Evolutionary conservation across 30 jellyfish, hydroid and myxozoan species (phyloP), one percentile per base, ranked within the genome.

Genomic region (Morbakka virulenta): DNA sequence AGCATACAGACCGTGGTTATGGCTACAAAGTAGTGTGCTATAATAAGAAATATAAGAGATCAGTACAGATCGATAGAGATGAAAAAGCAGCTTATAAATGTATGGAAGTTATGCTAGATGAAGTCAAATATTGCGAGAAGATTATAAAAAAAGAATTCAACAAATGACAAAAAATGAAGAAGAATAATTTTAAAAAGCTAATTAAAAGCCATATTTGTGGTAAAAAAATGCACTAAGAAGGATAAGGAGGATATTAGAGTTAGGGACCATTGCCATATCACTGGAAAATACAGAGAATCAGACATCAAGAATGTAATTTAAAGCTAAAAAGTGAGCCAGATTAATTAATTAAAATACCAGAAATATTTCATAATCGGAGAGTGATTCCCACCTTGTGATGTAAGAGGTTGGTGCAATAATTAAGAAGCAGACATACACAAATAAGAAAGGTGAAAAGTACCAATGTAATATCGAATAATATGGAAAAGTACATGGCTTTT

Each of bases 271-370:
- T 51, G 63, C 30, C 93, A 81, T 31, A 36, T 81, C 28, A 68
- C 87, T 0, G 93, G 91, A 6, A 67, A 67, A 66, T 79, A 64
- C 91, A 41, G 83, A 52, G 84, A 83, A 27, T 62, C 91, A 2
- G 91, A 1, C 91, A 79, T 52, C 33, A 34, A 62, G 50, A 65
- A 34, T 79, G 91, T 32, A 79, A 79, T 51, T 69, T 79, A 32
- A 57, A 79, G 69, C 83, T 65, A 48, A 24, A 50, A 65, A 17
- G 67, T 27, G 34, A 69, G 20, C 72, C 80, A 1, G 64, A n/a
- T n/a, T n/a, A 81, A 70, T 36, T 52, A 24, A 32, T 81, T 33
- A 84, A 84, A 66, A 76, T 84, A 3, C 86, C 95, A 1, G 79
- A 34, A 32, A 52, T 84, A 6, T 63, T 84, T 31, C 95, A 84